Evolutionary conservation across 30 jellyfish, hydroid and myxozoan genomes (phyloP), one percentile per base, ranked within the genome.

Genomic region (Pseudorhiza aurosa): DNA sequence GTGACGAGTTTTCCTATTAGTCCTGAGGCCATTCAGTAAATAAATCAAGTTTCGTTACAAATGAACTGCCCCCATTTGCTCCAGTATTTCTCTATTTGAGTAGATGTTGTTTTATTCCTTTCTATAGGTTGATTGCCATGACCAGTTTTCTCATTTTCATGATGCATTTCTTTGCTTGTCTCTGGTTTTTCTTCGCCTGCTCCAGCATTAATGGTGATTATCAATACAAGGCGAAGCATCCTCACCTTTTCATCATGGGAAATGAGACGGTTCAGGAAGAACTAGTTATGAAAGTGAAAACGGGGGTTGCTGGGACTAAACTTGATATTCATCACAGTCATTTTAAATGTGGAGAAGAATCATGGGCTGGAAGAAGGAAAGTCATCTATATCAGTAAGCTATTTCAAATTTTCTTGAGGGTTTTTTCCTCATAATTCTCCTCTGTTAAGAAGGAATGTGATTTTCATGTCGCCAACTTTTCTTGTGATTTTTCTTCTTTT

Each of bases 171-270:
- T 65, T 63, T 68, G 85, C 93, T 2, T 81, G 93, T 51, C 47
- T 32, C 4, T 81, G 85, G 85, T 81, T 81, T 65, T 32, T 40
- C 63, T 1, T 65, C 40, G 85, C 83, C 24, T 81, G 93, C 55
- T 44, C 67, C 36, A 42, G 25, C 19, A 56, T 56, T 4, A 27
- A 37, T 17, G 33, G 8, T 7, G 37, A 56, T 56, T 21, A 56
- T 4, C 70, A 56, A 2, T n/a, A 6, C 36, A 4, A 18, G 22
- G 28, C 50, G 12, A 14, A 8, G 50, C 8, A 25, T 29, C 24
- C 12, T 26, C n/a, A n/a, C n/a, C n/a, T n/a, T n/a, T n/a, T n/a
- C n/a, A n/a, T n/a, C n/a, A n/a, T n/a, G n/a, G n/a, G n/a, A n/a
- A n/a, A n/a, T n/a, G n/a, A n/a, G n/a, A n/a, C n/a, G n/a, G n/a